phyloP scores from a whole-genome alignment of 2,888 invertebrate species.

The Anodontia alba region DNA sequence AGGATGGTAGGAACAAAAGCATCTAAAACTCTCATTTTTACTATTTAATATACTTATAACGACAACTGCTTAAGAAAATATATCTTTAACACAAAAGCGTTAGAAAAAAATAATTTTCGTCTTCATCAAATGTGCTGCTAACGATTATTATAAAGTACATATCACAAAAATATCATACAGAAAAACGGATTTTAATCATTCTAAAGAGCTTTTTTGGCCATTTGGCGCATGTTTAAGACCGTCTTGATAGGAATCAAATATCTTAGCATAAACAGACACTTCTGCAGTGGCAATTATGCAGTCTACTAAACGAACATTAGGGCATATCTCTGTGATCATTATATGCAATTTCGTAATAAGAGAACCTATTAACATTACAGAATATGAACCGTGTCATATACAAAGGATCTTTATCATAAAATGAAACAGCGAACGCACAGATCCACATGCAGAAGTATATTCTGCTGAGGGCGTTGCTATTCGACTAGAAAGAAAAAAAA shows the following conservation, averaged over 20 bases:
- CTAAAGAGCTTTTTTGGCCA: background rate
- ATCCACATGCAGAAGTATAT: no score
- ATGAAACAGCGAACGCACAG: no score
- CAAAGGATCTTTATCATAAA: no score
- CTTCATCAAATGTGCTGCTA: background rate
- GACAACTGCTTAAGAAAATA: no score
- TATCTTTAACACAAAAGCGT: no score
- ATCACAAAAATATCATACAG: background rate
- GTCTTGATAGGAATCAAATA: background rate
- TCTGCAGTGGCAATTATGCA: background rate
- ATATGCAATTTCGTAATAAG: slow-evolving; percentile 6
- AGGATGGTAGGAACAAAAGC: no score
- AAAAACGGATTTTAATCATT: background rate
- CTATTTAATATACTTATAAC: no score
- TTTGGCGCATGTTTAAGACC: background rate
- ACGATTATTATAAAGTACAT: background rate
- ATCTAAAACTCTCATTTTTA: no score
- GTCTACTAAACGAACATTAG: slow-evolving; percentile 1
- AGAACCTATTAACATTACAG: background rate
- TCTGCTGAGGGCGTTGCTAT: no score
- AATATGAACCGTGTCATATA: background rate
- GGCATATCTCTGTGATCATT: background rate
- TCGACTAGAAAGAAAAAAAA: no score
- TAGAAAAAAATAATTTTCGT: background rate
- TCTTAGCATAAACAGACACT: background rate